Base-by-base conservation (phyloP, 2,113 vertebrate species). In the Donacobius atricapilla region DNA sequence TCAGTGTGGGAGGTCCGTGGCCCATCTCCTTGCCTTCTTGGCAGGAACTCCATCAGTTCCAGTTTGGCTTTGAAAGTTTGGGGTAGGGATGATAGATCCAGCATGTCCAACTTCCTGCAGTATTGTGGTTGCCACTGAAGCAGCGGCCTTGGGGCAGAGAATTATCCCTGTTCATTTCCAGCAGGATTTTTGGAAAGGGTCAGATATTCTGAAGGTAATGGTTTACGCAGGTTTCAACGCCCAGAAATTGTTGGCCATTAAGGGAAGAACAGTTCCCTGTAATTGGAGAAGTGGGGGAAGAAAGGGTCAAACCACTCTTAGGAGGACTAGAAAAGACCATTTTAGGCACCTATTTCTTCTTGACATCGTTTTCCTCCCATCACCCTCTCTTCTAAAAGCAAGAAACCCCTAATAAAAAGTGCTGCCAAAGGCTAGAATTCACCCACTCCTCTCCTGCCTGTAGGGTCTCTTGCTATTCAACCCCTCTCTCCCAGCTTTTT, bases 211-310 rank as follows among this genome's bases (percentile, higher is more conserved):
- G n/a, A 76, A 58, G 25, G 51, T 45, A 25, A 15, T 9, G 20
- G 28, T 4, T 72, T n/a, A 17, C 7, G 23, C 20, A 16, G 2
- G 1, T 56, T 21, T 61, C 0, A 0, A 23, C 8, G 35, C 37
- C 7, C 50, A 69, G 53, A 39, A 77, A 27, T 10, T 42, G 11
- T 42, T 85, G 24, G 63, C 40, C 24, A 20, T 23, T n/a, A 35
- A 42, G 17, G 61, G 28, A 37, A 77, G 58, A 86, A 21, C 4
- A 39, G 17, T 51, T 68, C 50, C 82, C 42, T 88, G 47, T 20
- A 73, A 21, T 30, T 65, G 76, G 24, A 79, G 65, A 33, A 79
- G 15, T 15, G 11, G 15, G n/a, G 22, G 23, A 33, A 77, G 57
- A 76, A 84, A 3, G 40, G 13, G 8, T 80, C 54, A 24, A 28